Evolutionary conservation across 2,113 vertebrate species (phyloP).

Genomic region (Paracanthobrama guichenoti): DNA sequence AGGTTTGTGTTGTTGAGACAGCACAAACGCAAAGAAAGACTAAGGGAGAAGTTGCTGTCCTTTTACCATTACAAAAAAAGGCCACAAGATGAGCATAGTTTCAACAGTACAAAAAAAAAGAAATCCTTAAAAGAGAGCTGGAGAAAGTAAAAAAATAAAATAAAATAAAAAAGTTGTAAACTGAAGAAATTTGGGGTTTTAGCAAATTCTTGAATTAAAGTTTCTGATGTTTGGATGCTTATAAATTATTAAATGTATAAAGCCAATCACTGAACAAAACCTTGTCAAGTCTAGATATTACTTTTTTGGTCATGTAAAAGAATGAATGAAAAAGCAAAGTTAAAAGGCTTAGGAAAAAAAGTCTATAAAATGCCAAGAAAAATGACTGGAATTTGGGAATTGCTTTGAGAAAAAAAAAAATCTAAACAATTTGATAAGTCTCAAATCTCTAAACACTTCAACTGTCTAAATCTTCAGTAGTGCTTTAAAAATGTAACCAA

Average conservation of each 20-base stretch:
- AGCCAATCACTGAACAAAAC: neutral
- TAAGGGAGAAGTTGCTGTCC: conserved; percentile 35
- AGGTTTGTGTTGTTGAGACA: conserved; percentile 11
- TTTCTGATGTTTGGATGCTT: neutral
- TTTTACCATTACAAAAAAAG: conserved; percentile 22
- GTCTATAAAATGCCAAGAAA: neutral
- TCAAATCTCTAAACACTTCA: neutral
- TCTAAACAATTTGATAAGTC: too few relatives aligned
- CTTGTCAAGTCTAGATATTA: neutral
- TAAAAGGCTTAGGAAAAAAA: neutral
- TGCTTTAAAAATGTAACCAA: neutral
- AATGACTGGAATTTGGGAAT: neutral
- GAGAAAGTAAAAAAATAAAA: neutral
- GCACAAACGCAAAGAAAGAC: neutral
- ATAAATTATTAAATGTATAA: neutral
- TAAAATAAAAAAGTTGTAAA: neutral
- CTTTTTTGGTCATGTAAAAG: neutral
- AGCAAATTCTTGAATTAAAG: neutral
- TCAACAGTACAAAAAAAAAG: neutral
- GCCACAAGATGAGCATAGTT: conserved; percentile 45
- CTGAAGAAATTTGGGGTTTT: neutral
- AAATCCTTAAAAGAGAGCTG: neutral
- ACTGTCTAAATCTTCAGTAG: neutral
- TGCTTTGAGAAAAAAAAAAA: neutral
- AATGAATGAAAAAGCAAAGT: neutral